These are phyloP conservation scores for Engraulis encrasicolus DNA, from an alignment of 2,113 vertebrate genomes.

Conservation along the genomic window DNA sequence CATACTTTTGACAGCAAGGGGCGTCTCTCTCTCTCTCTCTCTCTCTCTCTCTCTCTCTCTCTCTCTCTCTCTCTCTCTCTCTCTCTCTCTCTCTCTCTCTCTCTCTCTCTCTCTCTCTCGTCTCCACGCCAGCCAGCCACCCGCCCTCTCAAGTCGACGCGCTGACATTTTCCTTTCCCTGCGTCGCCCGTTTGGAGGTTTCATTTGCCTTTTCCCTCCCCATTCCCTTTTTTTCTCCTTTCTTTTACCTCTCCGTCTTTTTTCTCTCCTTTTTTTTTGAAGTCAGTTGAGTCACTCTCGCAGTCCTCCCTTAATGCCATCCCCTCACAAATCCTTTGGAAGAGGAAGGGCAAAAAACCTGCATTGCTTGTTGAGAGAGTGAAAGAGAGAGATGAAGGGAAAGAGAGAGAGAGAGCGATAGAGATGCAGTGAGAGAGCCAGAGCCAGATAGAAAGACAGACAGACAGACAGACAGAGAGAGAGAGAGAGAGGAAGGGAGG, in stretches of 20 bases:
- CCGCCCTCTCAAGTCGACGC: background rate
- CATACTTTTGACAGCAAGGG: constrained; percentile 25
- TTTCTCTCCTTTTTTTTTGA: background rate
- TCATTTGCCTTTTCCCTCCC: background rate
- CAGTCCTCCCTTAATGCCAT: constrained; percentile 17
- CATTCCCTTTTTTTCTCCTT: background rate
- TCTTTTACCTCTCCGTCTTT: background rate
- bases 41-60: too few relatives aligned
- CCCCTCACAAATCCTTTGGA: constrained; percentile 16
- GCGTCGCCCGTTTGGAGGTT: background rate
- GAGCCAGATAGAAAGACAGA: too few relatives aligned
- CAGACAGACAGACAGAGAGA: too few relatives aligned
- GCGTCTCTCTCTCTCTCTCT: too few relatives aligned
- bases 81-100: too few relatives aligned
- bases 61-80: too few relatives aligned
- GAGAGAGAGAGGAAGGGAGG: too few relatives aligned
- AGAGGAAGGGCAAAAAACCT: constrained; percentile 2
- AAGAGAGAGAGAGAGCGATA: too few relatives aligned
- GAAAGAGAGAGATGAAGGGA: too few relatives aligned
- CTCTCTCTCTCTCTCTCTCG: too few relatives aligned
- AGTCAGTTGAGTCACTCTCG: background rate
- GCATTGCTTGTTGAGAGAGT: background rate
- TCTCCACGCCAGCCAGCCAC: too few relatives aligned
- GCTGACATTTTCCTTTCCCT: constrained; percentile 44
- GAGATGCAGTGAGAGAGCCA: too few relatives aligned